Base-by-base conservation (phyloP, 2,797 vertebrate species). In the Microctenopoma lineatum region DNA sequence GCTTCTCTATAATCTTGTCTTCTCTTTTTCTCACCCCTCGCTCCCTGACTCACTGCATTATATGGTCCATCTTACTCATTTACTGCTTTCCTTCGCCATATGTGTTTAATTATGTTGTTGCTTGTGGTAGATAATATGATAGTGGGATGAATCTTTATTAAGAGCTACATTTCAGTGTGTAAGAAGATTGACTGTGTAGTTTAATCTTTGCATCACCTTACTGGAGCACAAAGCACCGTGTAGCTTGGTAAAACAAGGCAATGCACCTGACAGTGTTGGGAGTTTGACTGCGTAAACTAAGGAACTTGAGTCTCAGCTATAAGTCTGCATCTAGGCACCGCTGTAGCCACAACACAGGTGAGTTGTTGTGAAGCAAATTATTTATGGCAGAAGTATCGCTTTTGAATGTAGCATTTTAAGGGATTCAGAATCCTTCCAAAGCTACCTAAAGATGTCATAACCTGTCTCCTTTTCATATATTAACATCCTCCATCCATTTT, bases 1-100 rank as follows among this genome's bases (percentile, higher is more conserved):
- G 58, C 87, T 88, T 87, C 81, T 80, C 87, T 81, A 81, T 93
- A 93, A 93, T 93, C 90, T 88, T 60, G 84, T 82, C 85, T 88
- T 85, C 83, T 89, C 81, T 87, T 74, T 84, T 87, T 84, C 89
- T 88, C 84, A 84, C 70, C 86, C 79, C 70, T 81, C 81, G 54
- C 84, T 79, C 70, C 54, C 79, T 69, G 59, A 85, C 80, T 89
- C 65, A 83, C 75, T 79, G 73, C 75, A 85, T 85, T 89, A 83
- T 84, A 86, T 45, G 83, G 52, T 86, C 80, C 79, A 80, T 89
- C 88, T 80, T 73, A 62, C 77, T 86, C 87, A 66, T 84, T 88
- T 85, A 78, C 76, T 41, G 55, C 76, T 54, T 62, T 57, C 69
- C 73, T 56, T 66, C 10, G 3, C 64, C 59, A 4, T 77, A 59